Conservation (phyloP, 2,888 invertebrate genomes). For the Pterobdella sp. region DNA sequence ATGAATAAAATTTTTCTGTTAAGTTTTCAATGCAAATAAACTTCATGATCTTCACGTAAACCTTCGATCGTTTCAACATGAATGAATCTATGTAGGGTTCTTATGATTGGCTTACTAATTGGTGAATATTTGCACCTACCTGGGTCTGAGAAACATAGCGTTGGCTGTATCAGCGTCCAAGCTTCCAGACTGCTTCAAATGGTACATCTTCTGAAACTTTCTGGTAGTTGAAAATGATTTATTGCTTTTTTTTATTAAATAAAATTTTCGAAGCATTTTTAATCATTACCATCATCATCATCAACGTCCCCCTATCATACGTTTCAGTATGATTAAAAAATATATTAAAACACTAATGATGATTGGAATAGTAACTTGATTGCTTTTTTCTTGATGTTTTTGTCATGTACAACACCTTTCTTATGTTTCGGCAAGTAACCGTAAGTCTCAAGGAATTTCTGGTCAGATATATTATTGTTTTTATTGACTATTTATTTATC, state of each 20-base stretch:
- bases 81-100: not conserved
- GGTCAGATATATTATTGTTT: not conserved
- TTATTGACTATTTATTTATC: not conserved
- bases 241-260: not conserved
- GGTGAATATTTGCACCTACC: too few species aligned
- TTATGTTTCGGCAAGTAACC: constrained; percentile 41
- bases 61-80: not conserved
- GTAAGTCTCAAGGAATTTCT: constrained; percentile 43
- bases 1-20: too few species aligned
- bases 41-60: too few species aligned
- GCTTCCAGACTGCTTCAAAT: constrained; percentile 42
- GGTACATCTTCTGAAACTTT: constrained; percentile 44
- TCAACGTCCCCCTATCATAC: not conserved
- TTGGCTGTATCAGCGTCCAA: constrained; percentile 41
- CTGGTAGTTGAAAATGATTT: constrained; percentile 34
- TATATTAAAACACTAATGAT: constrained; percentile 2
- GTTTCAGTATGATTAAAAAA: not conserved
- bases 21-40: too few species aligned
- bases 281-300: not conserved
- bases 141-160: constrained; percentile 41
- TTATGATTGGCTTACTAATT: not conserved
- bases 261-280: not conserved
- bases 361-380: constrained; percentile 20
- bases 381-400: constrained; percentile 11
- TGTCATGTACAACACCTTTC: constrained; percentile 18